Conservation (phyloP, 2,888 invertebrate species). For the Scaptodrosophila latifasciaeformis region DNA sequence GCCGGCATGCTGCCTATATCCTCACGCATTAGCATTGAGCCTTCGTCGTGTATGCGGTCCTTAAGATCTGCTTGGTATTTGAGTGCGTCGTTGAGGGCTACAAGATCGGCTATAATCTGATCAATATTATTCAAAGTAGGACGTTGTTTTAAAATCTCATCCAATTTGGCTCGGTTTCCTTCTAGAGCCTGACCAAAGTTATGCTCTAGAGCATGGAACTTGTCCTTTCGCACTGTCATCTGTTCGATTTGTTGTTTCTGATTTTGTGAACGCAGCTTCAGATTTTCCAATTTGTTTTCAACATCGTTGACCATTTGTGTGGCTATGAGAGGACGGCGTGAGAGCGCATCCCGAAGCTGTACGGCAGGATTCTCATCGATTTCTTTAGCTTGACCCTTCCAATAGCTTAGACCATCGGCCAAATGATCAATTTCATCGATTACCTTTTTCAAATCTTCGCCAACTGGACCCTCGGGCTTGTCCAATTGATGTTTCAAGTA, state of each 20-base stretch:
- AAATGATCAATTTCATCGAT: constrained; percentile 83
- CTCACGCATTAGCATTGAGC: constrained; percentile 85
- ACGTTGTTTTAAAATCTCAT: constrained; percentile 62
- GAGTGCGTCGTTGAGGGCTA: constrained; percentile 77
- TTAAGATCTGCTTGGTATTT: constrained; percentile 79
- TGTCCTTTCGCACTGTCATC: constrained; percentile 84
- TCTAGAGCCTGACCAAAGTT: constrained; percentile 81
- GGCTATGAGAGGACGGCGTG: constrained; percentile 84
- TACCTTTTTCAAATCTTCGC: constrained; percentile 82
- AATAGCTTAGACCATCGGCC: constrained; percentile 80
- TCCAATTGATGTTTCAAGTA: constrained; percentile 88
- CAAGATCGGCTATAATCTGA: constrained; percentile 75
- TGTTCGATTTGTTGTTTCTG: constrained; percentile 83
- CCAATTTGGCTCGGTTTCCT: constrained; percentile 70
- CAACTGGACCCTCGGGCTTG: constrained; percentile 81
- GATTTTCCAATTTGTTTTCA: constrained; percentile 81
- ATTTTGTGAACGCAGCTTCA: constrained; percentile 81
- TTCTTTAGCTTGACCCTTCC: constrained; percentile 82
- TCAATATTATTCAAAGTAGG: constrained; percentile 73
- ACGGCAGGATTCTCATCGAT: constrained; percentile 83
- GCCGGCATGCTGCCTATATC: constrained; percentile 87
- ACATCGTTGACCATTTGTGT: constrained; percentile 83
- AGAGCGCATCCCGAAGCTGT: constrained; percentile 82
- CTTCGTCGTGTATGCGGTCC: constrained; percentile 86
- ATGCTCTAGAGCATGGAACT: constrained; percentile 85